phyloP scores from a whole-genome alignment of 2,113 vertebrate genomes.

The Gnathonemus longibarbis region DNA sequence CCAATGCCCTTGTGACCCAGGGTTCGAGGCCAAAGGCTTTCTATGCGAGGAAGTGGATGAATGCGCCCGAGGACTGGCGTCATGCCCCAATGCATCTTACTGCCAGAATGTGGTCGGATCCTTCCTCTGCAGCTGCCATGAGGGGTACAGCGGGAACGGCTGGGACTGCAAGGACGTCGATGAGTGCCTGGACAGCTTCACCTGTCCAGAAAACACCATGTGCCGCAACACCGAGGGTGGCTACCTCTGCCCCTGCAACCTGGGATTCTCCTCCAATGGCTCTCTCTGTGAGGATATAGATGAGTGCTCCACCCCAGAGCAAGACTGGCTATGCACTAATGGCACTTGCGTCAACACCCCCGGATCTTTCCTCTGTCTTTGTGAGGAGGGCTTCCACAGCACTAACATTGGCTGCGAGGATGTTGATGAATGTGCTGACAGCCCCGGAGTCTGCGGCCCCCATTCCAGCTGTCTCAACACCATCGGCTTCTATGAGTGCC shows the following conservation, averaged over 20 bases:
- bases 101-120: conserved; percentile 62
- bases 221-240: conserved; percentile 59
- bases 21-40: conserved; percentile 52
- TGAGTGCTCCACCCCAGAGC: conserved; percentile 48
- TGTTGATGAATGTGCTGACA: conserved; percentile 59
- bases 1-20: conserved; percentile 52
- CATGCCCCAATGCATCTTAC: conserved; percentile 49
- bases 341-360: conserved; percentile 58
- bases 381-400: conserved; percentile 55
- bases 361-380: conserved; percentile 64
- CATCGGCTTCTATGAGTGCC: conserved; percentile 57
- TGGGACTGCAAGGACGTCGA: conserved; percentile 57
- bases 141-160: conserved; percentile 53
- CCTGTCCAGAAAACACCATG: conserved; percentile 54
- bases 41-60: conserved; percentile 65
- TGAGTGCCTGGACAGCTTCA: conserved; percentile 53
- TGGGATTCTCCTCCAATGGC: conserved; percentile 47
- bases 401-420: conserved; percentile 58
- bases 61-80: conserved; percentile 43
- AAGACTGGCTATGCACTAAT: conserved; percentile 44
- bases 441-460: conserved; percentile 48
- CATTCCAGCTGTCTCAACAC: conserved; percentile 57
- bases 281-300: conserved; percentile 56
- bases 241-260: conserved; percentile 54
- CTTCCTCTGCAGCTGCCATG: conserved; percentile 56